phyloP scores from a whole-genome alignment of 2,797 vertebrate genomes.

The Coendou prehensilis region DNA sequence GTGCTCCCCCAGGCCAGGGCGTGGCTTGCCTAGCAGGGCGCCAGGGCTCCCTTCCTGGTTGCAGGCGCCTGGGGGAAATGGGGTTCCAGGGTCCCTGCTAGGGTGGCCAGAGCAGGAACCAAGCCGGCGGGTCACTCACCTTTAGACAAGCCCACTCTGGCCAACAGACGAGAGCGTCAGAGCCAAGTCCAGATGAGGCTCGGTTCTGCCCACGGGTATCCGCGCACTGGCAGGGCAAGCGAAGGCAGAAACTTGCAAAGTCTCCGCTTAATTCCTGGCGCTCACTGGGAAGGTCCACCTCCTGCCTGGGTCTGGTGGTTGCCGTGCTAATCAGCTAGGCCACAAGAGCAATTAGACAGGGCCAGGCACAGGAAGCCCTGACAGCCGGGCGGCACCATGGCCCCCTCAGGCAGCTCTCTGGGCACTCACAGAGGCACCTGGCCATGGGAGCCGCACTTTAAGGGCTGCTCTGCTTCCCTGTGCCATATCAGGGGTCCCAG shows the following conservation, averaged over 20 bases:
- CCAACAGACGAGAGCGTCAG: not conserved
- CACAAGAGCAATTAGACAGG: conserved; percentile 49
- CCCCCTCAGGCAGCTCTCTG: not conserved
- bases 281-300: conserved; percentile 34
- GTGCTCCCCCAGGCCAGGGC: not conserved
- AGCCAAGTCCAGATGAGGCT: not conserved
- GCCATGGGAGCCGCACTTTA: fast-evolving
- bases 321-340: conserved; percentile 75
- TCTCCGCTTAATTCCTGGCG: conserved; percentile 78
- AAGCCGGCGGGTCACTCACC: not conserved
- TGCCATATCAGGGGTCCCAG: not conserved
- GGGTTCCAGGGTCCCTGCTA: not conserved
- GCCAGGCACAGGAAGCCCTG: not conserved
- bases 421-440: fast-evolving
- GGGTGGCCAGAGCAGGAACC: not conserved
- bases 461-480: too few species aligned
- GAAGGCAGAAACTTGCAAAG: conserved; percentile 75
- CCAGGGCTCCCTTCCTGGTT: fast-evolving
- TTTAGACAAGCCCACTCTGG: not conserved
- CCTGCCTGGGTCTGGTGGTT: conserved; percentile 71
- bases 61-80: not conserved
- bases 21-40: not conserved
- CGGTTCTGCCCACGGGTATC: not conserved
- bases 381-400: not conserved
- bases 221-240: not conserved